Conservation (phyloP, 2,888 invertebrate species). For the Halictus quadricinctus region DNA sequence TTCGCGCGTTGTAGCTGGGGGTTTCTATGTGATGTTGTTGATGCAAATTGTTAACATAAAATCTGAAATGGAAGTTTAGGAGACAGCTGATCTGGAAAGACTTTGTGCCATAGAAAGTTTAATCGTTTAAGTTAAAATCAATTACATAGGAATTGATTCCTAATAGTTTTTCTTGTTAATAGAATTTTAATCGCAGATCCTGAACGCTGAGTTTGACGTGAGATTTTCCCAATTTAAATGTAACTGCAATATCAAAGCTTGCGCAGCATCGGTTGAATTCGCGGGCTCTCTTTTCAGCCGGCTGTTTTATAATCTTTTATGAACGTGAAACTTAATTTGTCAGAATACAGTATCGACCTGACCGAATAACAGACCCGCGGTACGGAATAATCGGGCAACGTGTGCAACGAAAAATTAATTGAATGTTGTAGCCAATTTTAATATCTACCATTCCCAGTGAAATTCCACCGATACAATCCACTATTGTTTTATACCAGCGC, state of each 20-base stretch:
- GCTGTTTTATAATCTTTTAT: background rate
- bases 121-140: background rate
- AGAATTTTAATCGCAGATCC: background rate
- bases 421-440: slow-evolving; percentile 39
- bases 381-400: background rate
- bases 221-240: background rate
- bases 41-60: background rate
- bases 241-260: background rate
- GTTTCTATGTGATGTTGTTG: no score
- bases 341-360: background rate
- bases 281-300: background rate
- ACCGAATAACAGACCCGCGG: background rate
- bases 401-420: slow-evolving; percentile 15
- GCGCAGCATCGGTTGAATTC: background rate
- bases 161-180: background rate
- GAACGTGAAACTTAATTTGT: slow-evolving; percentile 2
- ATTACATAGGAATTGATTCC: background rate
- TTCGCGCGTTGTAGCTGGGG: no score
- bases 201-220: background rate
- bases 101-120: background rate
- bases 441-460: slow-evolving; percentile 21
- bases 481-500: background rate
- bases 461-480: slow-evolving; percentile 26
- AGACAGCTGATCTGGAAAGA: background rate
- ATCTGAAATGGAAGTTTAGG: background rate